Conservation (phyloP, 92 coral and sea anemone genomes). For the Pocillopora grandis region DNA sequence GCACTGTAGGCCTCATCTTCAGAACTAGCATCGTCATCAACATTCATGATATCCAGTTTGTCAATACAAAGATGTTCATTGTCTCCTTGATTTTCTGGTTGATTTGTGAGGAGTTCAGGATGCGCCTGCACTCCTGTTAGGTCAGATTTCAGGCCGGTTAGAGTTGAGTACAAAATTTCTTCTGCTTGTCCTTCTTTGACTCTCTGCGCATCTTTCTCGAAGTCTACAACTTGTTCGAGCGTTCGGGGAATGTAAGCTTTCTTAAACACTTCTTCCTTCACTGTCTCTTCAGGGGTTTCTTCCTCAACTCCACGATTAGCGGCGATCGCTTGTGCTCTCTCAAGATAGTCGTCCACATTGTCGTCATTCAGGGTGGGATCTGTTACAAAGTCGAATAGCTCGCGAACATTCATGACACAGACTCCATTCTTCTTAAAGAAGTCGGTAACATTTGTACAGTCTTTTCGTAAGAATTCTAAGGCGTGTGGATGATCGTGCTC, state of each 20-base stretch:
- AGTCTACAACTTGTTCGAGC: constrained; percentile 86
- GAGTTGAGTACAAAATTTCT: constrained; percentile 83
- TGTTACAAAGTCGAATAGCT: constrained; percentile 95
- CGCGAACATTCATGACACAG: constrained; percentile 96
- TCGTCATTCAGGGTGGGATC: constrained; percentile 92
- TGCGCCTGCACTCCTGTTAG: constrained; percentile 81
- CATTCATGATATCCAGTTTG: neutral
- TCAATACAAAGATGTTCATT: neutral
- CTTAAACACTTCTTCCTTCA: constrained; percentile 94
- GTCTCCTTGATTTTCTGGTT: neutral
- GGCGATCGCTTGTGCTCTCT: constrained; percentile 86
- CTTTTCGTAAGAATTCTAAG: constrained; percentile 90
- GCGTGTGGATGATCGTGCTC: constrained; percentile 99
- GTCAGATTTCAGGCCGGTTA: constrained; percentile 91
- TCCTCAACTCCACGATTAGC: constrained; percentile 60
- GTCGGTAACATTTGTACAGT: constrained; percentile 90
- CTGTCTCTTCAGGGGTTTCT: constrained; percentile 63
- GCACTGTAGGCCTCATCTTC: constrained; percentile 53
- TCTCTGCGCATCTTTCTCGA: constrained; percentile 82
- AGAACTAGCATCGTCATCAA: constrained; percentile 12
- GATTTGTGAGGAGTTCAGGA: constrained; percentile 66
- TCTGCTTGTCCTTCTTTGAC: constrained; percentile 73
- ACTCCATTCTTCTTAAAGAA: constrained; percentile 97
- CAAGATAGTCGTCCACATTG: constrained; percentile 86
- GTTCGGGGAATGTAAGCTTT: constrained; percentile 93